A percentile compares a stretch with the other conserved stretches of the same genome.
phyloP scores from a whole-genome alignment of 1,140 invertebrate species.

The Drosophila mayri region DNA sequence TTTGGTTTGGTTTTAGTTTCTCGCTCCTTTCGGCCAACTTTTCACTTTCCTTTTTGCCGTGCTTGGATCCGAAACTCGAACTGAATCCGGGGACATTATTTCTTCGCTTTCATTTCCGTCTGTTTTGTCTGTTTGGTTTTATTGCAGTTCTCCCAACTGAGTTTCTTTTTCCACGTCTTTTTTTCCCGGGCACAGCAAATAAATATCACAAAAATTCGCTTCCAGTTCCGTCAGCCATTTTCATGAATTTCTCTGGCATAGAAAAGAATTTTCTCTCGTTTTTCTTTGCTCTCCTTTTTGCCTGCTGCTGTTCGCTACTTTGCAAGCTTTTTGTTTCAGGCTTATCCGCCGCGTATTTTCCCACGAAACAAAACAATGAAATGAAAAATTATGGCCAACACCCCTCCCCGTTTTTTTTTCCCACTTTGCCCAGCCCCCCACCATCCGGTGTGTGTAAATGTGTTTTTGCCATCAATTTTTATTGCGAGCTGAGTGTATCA shows the following conservation, averaged over 20 bases:
- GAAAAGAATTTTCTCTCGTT: conserved; percentile 52
- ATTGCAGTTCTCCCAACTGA: conserved; percentile 66
- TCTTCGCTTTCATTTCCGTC: conserved; percentile 79
- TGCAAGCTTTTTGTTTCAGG: conserved; percentile 57
- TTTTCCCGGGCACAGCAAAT: conserved; percentile 55
- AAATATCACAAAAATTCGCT: conserved; percentile 76
- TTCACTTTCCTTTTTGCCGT: conserved; percentile 66
- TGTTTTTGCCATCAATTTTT: conserved; percentile 82
- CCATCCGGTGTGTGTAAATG: conserved; percentile 63
- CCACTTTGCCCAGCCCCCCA: neutral
- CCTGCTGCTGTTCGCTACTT: conserved; percentile 50
- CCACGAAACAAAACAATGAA: conserved; percentile 77
- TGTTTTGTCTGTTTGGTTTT: conserved; percentile 77
- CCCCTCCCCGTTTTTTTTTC: neutral
- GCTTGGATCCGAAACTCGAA: conserved; percentile 25
- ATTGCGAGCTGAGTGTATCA: conserved; percentile 80
- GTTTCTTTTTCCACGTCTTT: conserved; percentile 7
- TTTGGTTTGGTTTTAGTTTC: conserved; percentile 27
- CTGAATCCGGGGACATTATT: conserved; percentile 70
- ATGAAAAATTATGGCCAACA: conserved; percentile 76
- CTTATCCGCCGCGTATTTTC: conserved; percentile 71
- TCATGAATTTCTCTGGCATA: conserved; percentile 54
- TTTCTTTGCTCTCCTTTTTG: conserved; percentile 42
- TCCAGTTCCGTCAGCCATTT: conserved; percentile 76
- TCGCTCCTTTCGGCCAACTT: conserved; percentile 42